Conservation (phyloP, 2,797 vertebrate species). For the Phrynocephalus guinanensis region DNA sequence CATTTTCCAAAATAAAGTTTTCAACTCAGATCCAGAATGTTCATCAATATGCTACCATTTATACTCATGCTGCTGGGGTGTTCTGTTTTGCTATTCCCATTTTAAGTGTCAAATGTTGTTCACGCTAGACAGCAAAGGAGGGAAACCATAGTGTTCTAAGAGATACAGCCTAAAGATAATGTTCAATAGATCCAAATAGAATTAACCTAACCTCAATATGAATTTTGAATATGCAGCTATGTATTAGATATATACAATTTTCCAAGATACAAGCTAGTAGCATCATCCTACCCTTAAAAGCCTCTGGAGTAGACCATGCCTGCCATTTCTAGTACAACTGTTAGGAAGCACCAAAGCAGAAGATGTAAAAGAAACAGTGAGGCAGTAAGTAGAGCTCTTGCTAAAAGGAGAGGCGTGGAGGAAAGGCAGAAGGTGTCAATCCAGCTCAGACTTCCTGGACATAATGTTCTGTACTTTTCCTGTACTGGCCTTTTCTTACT, state of each 20-base stretch:
- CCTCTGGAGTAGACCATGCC: neutral
- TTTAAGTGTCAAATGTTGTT: neutral
- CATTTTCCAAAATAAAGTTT: neutral
- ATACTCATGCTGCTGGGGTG: neutral
- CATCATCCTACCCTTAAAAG: too few relatives aligned
- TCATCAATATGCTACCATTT: neutral
- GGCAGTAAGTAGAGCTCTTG: conserved; percentile 11
- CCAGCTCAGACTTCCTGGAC: neutral
- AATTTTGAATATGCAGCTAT: neutral
- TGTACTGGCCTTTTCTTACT: neutral
- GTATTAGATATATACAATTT: neutral
- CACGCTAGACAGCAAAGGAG: neutral
- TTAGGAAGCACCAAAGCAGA: neutral
- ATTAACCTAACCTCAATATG: neutral
- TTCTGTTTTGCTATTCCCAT: neutral
- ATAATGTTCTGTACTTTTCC: conserved; percentile 3
- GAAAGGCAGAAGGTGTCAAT: conserved; percentile 5
- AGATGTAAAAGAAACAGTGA: conserved; percentile 16
- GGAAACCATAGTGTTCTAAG: neutral
- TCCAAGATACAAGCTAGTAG: neutral
- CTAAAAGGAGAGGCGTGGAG: neutral
- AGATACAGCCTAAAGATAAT: neutral
- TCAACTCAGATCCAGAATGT: neutral
- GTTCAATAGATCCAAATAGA: neutral
- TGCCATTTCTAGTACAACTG: neutral